These are phyloP conservation scores for Rhaphigaster nebulosa DNA, from an alignment of 2,888 invertebrate genomes.

Conservation along the genomic window DNA sequence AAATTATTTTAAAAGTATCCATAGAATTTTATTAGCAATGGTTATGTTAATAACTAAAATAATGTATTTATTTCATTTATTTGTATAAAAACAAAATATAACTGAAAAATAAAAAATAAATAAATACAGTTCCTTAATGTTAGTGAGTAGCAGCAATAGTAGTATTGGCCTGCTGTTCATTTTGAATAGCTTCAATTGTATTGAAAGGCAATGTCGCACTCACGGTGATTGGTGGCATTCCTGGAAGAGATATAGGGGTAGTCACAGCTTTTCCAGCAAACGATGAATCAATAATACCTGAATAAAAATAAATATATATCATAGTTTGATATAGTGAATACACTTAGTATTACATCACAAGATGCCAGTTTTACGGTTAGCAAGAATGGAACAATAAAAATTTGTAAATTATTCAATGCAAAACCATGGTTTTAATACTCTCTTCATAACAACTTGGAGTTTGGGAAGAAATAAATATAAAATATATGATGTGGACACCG, in stretches of 20 bases:
- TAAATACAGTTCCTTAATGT: constrained; percentile 49
- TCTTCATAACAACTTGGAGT: too few relatives aligned
- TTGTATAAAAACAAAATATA: constrained; percentile 34
- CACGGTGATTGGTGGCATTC: constrained; percentile 85
- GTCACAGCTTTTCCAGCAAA: constrained; percentile 70
- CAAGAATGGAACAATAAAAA: too few relatives aligned
- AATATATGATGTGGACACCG: too few relatives aligned
- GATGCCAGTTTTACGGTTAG: too few relatives aligned
- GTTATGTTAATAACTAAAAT: constrained; percentile 10
- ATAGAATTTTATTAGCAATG: constrained; percentile 31
- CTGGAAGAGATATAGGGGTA: constrained; percentile 80
- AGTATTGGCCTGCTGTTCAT: constrained; percentile 63
- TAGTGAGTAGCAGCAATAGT: constrained; percentile 65
- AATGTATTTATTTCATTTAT: background rate
- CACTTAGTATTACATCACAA: too few relatives aligned
- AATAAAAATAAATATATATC: background rate
- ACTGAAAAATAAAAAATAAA: constrained; percentile 29
- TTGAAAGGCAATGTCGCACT: constrained; percentile 79
- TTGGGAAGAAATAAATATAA: too few relatives aligned
- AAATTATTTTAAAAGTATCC: background rate
- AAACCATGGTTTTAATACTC: too few relatives aligned
- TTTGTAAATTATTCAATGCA: too few relatives aligned
- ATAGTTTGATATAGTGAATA: too few relatives aligned
- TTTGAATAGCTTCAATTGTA: constrained; percentile 71
- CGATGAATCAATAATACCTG: constrained; percentile 55